phyloP scores from a whole-genome alignment of 1,140 invertebrate species.

The Drosophila bocqueti region DNA sequence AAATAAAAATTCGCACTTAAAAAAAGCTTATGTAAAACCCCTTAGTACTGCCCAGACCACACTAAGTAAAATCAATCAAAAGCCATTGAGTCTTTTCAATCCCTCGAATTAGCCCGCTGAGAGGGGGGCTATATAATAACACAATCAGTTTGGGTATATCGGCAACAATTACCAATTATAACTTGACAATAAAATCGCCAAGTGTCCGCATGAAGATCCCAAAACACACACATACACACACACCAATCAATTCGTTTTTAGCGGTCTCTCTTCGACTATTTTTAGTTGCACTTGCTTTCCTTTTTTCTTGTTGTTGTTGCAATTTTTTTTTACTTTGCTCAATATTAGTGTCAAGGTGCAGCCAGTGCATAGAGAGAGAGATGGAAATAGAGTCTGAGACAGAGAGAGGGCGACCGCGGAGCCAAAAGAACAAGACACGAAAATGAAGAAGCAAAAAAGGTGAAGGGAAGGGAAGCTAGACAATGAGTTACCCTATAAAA shows the following conservation, averaged over 20 bases:
- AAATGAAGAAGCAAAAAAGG: slow-evolving; percentile 27
- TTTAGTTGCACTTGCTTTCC: slow-evolving; percentile 72
- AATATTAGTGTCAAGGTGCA: slow-evolving; percentile 82
- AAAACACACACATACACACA: slow-evolving; percentile 11
- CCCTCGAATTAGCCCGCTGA: slow-evolving; percentile 22
- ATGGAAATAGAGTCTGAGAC: slow-evolving; percentile 20
- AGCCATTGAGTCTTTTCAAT: slow-evolving; percentile 23
- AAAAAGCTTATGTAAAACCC: slow-evolving; percentile 17
- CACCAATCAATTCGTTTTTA: slow-evolving; percentile 66
- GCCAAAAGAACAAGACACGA: slow-evolving; percentile 53
- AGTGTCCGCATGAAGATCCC: slow-evolving; percentile 42
- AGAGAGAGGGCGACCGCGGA: slow-evolving; percentile 31
- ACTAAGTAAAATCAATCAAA: slow-evolving; percentile 28
- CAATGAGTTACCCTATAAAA: not conserved
- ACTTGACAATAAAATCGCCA: slow-evolving; percentile 58
- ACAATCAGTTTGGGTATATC: slow-evolving; percentile 37
- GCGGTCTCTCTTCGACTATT: slow-evolving; percentile 68
- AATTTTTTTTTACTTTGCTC: slow-evolving; percentile 58
- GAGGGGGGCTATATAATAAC: slow-evolving; percentile 28
- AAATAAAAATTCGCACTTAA: not conserved
- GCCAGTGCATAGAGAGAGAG: slow-evolving; percentile 52
- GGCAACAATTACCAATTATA: slow-evolving; percentile 53
- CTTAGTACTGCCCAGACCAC: not conserved
- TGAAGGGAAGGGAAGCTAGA: not conserved
- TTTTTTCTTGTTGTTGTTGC: slow-evolving; percentile 25